These are phyloP conservation scores for Bucorvus abyssinicus DNA, from an alignment of 2,797 vertebrate species.

Conservation along the genomic window DNA sequence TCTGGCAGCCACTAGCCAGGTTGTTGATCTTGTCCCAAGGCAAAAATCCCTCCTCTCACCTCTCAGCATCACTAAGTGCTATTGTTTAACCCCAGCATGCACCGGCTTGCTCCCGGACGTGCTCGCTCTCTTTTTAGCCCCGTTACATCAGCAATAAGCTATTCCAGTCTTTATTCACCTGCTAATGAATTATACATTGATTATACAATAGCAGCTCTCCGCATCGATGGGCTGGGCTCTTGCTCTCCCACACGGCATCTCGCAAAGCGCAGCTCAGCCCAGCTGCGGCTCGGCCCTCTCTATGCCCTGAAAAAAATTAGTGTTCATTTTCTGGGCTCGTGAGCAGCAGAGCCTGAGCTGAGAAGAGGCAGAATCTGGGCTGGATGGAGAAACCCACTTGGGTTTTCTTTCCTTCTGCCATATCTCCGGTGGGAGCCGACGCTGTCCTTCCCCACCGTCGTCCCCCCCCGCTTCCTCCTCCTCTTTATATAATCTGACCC, in stretches of 20 bases:
- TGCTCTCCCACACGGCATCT: neutral
- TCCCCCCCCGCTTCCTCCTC: neutral
- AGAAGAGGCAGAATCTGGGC: neutral
- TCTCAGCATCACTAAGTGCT: neutral
- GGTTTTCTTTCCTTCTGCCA: neutral
- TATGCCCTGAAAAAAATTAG: neutral
- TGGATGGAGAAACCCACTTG: accelerated
- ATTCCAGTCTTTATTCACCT: slow-evolving; percentile 27
- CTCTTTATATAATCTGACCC: slow-evolving; percentile 10
- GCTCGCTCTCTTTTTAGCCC: neutral
- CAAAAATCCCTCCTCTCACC: neutral
- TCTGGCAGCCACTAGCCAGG: neutral
- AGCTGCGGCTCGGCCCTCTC: neutral
- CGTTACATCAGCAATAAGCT: neutral
- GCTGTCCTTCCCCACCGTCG: neutral
- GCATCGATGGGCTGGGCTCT: neutral
- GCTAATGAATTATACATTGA: slow-evolving; percentile 61
- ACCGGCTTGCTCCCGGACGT: accelerated
- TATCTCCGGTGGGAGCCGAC: neutral
- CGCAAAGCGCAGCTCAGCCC: neutral
- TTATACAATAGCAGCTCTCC: slow-evolving; percentile 20
- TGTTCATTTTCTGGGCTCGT: neutral
- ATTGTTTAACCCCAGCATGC: neutral
- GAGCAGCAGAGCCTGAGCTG: neutral
- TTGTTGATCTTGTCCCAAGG: neutral